These are phyloP conservation scores for Acromyrmex echinatior DNA, from an alignment of 1,140 invertebrate species.

Conservation along the genomic window DNA sequence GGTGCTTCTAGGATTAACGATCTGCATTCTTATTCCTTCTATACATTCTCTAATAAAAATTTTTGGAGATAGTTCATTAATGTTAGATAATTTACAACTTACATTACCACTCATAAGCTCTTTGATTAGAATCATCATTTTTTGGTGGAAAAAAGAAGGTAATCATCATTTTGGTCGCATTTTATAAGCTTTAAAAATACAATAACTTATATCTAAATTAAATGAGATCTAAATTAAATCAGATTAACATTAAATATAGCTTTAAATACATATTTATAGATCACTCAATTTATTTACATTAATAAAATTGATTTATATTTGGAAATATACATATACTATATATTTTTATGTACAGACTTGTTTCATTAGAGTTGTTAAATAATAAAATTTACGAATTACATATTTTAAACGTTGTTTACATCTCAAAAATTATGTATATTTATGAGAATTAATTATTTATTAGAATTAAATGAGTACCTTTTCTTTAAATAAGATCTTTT, in stretches of 20 bases:
- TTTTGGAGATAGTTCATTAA: neutral
- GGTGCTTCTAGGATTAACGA: neutral
- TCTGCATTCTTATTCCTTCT: conserved; percentile 6
- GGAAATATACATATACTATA: neutral
- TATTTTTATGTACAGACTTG: neutral
- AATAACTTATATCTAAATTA: neutral
- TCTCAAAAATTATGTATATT: neutral
- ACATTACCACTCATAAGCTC: conserved; percentile 2
- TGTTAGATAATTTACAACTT: conserved; percentile 42
- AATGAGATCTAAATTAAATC: neutral
- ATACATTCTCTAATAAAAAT: conserved; percentile 29
- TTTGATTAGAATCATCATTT: neutral
- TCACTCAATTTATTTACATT: neutral
- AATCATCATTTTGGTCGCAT: neutral
- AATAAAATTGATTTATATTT: neutral
- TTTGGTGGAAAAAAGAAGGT: conserved; percentile 55
- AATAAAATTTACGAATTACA: neutral
- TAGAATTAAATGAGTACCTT: too few relatives aligned
- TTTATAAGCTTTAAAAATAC: too few relatives aligned
- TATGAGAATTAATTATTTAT: too few relatives aligned
- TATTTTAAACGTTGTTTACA: neutral
- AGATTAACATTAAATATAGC: neutral
- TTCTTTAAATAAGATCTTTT: too few relatives aligned
- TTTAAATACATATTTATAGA: neutral
- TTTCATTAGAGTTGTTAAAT: neutral